Base-by-base conservation (phyloP, 92 coral and sea anemone genomes). In the Umimayanthus chanpuru region DNA sequence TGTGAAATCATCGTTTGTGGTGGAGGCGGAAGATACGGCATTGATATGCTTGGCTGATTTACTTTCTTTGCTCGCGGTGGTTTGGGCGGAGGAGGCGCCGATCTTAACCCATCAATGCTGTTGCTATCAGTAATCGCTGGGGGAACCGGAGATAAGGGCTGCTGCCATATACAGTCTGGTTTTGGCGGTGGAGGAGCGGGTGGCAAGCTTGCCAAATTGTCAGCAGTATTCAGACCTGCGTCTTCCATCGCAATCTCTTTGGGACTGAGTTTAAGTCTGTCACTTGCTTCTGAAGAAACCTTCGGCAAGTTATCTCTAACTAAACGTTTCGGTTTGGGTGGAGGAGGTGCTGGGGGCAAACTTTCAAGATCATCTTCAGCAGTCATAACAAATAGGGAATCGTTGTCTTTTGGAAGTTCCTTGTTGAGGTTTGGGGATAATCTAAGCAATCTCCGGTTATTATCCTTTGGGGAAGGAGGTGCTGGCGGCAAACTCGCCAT, bases 141-240 rank as follows among this genome's bases (percentile, higher is more conserved):
- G 4, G 66, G 78, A 43, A 25, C 66, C 25, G 32, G 56, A 43
- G 78, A 47, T 44, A 50, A 39, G n/a, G 18, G 58, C 18, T 40
- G 18, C 39, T 83, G 78, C 1, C 55, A n/a, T n/a, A 21, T 11
- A 66, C 2, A 3, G 8, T 83, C 77, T 28, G 76, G 78, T 83
- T 39, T 44, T 44, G 87, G 87, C 40, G 87, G 66, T 25, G 87
- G 79, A 23, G 87, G 47, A 16, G 77, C 87, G 5, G 68, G 29
- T 64, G 88, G 96, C n/a, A 89, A 68, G 80, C 96, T 93, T 36
- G 81, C 92, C 86, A 79, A 76, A 85, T 95, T 94, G 86, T 92
- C 94, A 26, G 87, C 92, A 15, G 88, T 39, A 81, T 61, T 75
- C 21, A 20, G 30, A 75, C 12, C 61, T 2, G 66, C 12, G 26